Percentiles rank a stretch among this genome's conserved stretches.
These are phyloP conservation scores for Heliothis peltigera DNA, from an alignment of 2,888 invertebrate species.

Conservation along the genomic window DNA sequence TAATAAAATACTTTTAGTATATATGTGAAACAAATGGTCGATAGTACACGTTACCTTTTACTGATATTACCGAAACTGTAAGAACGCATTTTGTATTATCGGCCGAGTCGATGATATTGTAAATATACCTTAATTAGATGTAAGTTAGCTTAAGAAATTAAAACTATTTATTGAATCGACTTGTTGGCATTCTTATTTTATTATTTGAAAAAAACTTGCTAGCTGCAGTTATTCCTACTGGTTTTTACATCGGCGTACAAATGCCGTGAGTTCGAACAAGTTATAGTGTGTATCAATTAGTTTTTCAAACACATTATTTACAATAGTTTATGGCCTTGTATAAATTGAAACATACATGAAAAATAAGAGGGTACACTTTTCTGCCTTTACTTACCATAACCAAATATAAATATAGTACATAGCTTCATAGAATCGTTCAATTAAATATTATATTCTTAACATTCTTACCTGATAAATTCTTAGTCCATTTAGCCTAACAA, in stretches of 20 bases:
- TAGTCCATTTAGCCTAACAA: no score
- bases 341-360: constrained; percentile 5
- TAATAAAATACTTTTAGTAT: constrained; percentile 47
- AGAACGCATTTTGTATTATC: constrained; percentile 68
- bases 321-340: constrained; percentile 15
- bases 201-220: constrained; percentile 49
- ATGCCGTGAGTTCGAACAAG: constrained; percentile 41
- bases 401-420: no score
- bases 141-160: constrained; percentile 75
- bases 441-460: no score
- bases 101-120: constrained; percentile 73
- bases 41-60: constrained; percentile 74
- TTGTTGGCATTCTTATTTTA: constrained; percentile 53
- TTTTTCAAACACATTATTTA: constrained; percentile 26
- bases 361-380: constrained; percentile 2
- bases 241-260: constrained; percentile 39
- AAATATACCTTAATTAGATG: constrained; percentile 70
- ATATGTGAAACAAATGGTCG: constrained; percentile 49
- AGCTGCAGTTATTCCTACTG: constrained; percentile 26
- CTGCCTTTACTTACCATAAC: no score
- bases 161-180: constrained; percentile 82
- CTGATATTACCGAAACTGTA: constrained; percentile 72
- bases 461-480: no score
- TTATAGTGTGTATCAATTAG: constrained; percentile 36
- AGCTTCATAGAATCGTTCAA: no score